Evolutionary conservation across 2,888 invertebrate genomes (phyloP).

Genomic region (Meiosimyza decipiens): DNA sequence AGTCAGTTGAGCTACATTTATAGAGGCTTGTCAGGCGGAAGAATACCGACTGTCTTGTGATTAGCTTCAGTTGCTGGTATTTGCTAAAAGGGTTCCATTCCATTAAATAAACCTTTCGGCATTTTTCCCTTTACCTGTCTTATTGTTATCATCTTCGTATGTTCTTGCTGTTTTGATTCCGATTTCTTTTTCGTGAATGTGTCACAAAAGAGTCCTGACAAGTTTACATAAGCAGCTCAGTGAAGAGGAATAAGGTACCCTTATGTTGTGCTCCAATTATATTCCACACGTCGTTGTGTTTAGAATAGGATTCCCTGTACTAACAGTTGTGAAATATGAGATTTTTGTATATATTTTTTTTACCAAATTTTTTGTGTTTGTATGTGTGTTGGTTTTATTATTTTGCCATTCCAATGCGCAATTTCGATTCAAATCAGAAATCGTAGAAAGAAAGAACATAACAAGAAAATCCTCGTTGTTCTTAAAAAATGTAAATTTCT

Average conservation of each 20-base stretch:
- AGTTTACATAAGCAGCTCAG: slow-evolving; percentile 10
- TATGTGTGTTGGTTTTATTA: not conserved
- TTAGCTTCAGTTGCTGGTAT: not conserved
- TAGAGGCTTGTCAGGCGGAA: too few species aligned
- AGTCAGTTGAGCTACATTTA: too few species aligned
- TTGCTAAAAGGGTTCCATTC: slow-evolving; percentile 6
- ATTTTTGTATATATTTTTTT: slow-evolving; percentile 1
- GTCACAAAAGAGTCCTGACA: slow-evolving; percentile 16
- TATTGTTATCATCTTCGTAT: not conserved
- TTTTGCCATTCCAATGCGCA: not conserved
- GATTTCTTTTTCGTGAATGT: slow-evolving; percentile 5
- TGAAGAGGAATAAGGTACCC: not conserved
- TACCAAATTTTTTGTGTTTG: too few species aligned
- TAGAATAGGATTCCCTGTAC: not conserved
- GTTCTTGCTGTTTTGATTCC: slow-evolving; percentile 3
- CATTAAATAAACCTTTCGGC: slow-evolving; percentile 6
- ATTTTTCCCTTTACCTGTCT: not conserved
- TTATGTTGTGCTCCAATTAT: slow-evolving; percentile 15
- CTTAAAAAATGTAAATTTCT: too few species aligned
- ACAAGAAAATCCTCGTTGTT: too few species aligned
- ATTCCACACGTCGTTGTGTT: slow-evolving; percentile 5
- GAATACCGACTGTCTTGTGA: too few species aligned
- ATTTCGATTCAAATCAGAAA: not conserved
- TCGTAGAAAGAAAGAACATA: too few species aligned
- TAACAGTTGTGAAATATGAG: slow-evolving; percentile 18